Evolutionary conservation across 2,888 invertebrate genomes (phyloP), one percentile per base, ranked within the genome.

Genomic region (Acronicta psi): DNA sequence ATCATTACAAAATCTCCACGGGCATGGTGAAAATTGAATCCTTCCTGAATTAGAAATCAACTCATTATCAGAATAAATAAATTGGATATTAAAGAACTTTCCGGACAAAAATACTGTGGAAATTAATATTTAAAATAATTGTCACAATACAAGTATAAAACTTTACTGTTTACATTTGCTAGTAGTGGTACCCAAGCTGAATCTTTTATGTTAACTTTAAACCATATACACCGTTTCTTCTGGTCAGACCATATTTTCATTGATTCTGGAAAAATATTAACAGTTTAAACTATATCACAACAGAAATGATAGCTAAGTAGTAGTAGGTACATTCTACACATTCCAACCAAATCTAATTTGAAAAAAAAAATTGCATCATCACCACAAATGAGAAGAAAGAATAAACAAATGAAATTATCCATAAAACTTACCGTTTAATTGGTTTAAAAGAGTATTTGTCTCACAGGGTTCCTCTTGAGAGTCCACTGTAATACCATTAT

Each of bases 21-120:
- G 0, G 98, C 97, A 91, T 98, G 98, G 86, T 99, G 98, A 83
- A 97, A 98, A 73, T 96, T 96, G 85, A 99, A 98, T 16, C 97
- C 97, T 82, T 96, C 95, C 95, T 97, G 86, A 57, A 59, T 37
- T 29, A 18, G 16, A 59, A 52, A 45, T 23, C 17, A 29, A 18
- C 31, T 14, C 9, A 16, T 13, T 14, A 23, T n/a, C 10, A 36
- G 25, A 42, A 14, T 46, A 37, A 43, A 13, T 18, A 14, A 46
- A 14, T 25, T 20, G 37, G 25, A 23, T 20, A 40, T 25, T n/a
- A 20, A 14, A 53, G 8, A 37, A 17, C 6, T 10, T 8, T 25
- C 9, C 8, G 1, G 1, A 9, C 25, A 25, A 8, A 25, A 23
- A 23, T 20, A n/a, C n/a, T n/a, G n/a, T n/a, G n/a, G n/a, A n/a